Percentiles rank a stretch among this genome's conserved stretches.
Conservation (phyloP, 2,797 vertebrate species). For the Centroberyx gerrardi region DNA sequence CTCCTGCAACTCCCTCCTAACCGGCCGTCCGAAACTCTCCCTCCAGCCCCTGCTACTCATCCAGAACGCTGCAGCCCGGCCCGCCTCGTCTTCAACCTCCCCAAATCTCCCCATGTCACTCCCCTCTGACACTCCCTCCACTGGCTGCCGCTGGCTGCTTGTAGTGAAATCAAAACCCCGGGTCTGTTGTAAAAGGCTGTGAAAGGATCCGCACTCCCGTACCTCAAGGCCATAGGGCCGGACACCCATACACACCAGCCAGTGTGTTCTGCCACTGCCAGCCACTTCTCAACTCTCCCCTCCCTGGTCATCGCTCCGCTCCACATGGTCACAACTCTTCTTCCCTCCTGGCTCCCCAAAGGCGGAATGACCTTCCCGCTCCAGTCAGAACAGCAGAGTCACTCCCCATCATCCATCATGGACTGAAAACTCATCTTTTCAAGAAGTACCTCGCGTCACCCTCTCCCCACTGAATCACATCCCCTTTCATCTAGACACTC, state of each 20-base stretch:
- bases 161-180: slow-evolving; percentile 42
- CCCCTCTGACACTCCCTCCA: slow-evolving; percentile 1
- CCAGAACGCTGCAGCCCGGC: slow-evolving; percentile 39
- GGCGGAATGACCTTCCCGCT: slow-evolving; percentile 42
- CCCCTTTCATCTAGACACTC: too few species aligned
- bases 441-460: too few species aligned
- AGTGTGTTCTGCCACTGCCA: not conserved
- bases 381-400: slow-evolving; percentile 43
- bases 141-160: slow-evolving; percentile 47
- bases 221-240: slow-evolving; percentile 35
- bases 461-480: too few species aligned
- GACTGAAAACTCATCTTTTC: too few species aligned
- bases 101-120: slow-evolving; percentile 33
- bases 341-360: slow-evolving; percentile 21
- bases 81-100: slow-evolving; percentile 43
- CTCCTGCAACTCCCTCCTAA: slow-evolving; percentile 22
- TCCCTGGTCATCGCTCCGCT: slow-evolving; percentile 44
- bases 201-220: not conserved
- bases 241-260: not conserved
- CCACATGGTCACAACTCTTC: slow-evolving; percentile 35
- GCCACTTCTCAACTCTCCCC: slow-evolving; percentile 36
- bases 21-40: slow-evolving; percentile 25
- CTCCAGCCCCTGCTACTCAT: slow-evolving; percentile 23
- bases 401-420: slow-evolving; percentile 18
- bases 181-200: slow-evolving; percentile 4